phyloP scores from a whole-genome alignment of 37 sponge, comb jelly and placozoan genomes.

The Geodia barretti region DNA sequence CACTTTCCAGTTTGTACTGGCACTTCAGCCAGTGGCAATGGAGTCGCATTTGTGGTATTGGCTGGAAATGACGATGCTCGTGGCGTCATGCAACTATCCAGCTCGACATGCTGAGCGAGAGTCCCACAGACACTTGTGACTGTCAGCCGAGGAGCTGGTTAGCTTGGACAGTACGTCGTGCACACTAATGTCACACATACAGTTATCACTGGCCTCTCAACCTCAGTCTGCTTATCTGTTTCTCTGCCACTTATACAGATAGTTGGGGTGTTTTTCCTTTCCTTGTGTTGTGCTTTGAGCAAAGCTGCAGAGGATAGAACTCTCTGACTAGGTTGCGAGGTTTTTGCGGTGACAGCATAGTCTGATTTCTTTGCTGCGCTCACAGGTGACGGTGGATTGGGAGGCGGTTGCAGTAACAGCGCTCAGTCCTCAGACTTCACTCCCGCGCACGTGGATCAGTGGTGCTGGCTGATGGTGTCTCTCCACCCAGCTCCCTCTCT shows the following conservation, averaged over 20 bases:
- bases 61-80: constrained; percentile 86
- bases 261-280: too few species aligned
- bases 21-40: constrained; percentile 17
- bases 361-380: too few species aligned
- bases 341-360: too few species aligned
- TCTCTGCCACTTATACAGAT: too few species aligned
- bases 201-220: too few species aligned
- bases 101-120: constrained; percentile 44
- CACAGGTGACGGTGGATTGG: constrained; percentile 61
- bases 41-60: constrained; percentile 60
- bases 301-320: too few species aligned
- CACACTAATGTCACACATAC: background rate
- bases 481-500: constrained; percentile 32
- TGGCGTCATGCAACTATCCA: constrained; percentile 68
- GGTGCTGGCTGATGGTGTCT: constrained; percentile 23
- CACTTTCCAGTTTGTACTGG: background rate
- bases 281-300: too few species aligned
- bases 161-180: constrained; percentile 78
- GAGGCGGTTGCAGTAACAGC: constrained; percentile 19
- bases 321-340: too few species aligned
- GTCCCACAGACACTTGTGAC: constrained; percentile 49
- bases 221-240: too few species aligned
- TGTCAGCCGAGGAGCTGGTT: constrained; percentile 56
- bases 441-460: constrained; percentile 43
- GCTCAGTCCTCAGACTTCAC: constrained; percentile 55